Evolutionary conservation across 1,140 invertebrate species (phyloP).

Genomic region (Telenomus remus): DNA sequence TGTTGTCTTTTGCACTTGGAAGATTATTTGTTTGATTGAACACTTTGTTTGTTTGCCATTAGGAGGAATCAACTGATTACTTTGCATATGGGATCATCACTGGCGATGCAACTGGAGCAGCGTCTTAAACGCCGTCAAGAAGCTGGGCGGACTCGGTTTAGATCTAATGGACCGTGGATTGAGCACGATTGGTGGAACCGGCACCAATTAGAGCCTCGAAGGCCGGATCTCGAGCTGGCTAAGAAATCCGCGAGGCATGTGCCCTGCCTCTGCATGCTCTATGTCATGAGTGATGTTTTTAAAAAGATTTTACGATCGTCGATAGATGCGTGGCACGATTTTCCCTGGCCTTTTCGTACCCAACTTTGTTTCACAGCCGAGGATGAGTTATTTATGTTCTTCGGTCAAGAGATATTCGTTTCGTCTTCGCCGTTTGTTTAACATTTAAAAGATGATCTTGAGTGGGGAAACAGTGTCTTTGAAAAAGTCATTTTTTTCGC

Average conservation of each 20-base stretch:
- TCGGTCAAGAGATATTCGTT: too few relatives aligned
- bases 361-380: too few relatives aligned
- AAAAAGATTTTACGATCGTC: constrained; percentile 10
- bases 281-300: constrained; percentile 22
- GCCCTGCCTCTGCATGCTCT: constrained; percentile 5
- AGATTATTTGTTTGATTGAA: constrained; percentile 17
- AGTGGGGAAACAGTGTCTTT: too few relatives aligned
- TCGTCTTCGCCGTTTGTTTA: too few relatives aligned
- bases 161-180: constrained; percentile 11
- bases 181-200: constrained; percentile 20
- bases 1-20: neutral
- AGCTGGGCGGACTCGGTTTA: constrained; percentile 24
- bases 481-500: too few relatives aligned
- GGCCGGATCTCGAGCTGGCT: constrained; percentile 16
- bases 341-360: too few relatives aligned
- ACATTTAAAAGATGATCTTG: too few relatives aligned
- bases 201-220: constrained; percentile 29
- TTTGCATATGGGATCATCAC: constrained; percentile 34
- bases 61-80: constrained; percentile 32
- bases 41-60: constrained; percentile 37
- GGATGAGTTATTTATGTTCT: too few relatives aligned
- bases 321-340: neutral
- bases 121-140: constrained; percentile 3
- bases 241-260: constrained; percentile 12
- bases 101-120: constrained; percentile 33